Percentiles rank a stretch among this genome's conserved stretches.
phyloP scores from a whole-genome alignment of 1,140 invertebrate genomes.

The Pseudomyrmex pallidus region DNA sequence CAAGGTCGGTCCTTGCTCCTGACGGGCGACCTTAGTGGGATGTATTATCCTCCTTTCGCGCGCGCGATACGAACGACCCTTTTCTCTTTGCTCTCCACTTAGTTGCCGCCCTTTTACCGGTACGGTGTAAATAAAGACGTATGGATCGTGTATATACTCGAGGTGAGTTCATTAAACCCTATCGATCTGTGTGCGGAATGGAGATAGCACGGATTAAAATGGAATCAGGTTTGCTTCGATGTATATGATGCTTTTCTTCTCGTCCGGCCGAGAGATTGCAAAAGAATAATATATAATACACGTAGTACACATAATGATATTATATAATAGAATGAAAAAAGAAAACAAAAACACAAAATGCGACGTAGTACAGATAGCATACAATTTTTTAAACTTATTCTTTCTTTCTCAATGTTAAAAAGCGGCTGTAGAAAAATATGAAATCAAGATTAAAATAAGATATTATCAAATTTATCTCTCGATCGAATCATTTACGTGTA shows the following conservation, averaged over 20 bases:
- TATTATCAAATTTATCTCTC: neutral
- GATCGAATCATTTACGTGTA: neutral
- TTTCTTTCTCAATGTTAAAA: neutral
- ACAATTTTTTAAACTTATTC: neutral
- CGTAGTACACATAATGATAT: neutral
- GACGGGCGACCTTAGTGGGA: conserved; percentile 75
- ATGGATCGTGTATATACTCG: neutral
- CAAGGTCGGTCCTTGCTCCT: conserved; percentile 84
- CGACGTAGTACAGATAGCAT: too few relatives aligned
- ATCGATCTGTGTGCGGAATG: conserved; percentile 45
- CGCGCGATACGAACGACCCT: conserved; percentile 58
- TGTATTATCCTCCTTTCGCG: conserved; percentile 54
- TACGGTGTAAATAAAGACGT: conserved; percentile 63
- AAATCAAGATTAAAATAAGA: too few relatives aligned
- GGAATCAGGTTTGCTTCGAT: conserved; percentile 26
- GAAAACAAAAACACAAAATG: too few relatives aligned
- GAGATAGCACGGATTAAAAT: conserved; percentile 40
- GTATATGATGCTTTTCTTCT: conserved; percentile 1
- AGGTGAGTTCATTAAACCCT: conserved; percentile 55
- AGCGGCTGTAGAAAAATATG: too few relatives aligned
- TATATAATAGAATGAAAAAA: too few relatives aligned
- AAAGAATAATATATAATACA: neutral
- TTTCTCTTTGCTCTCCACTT: conserved; percentile 19
- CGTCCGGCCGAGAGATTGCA: neutral
- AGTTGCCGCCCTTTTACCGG: conserved; percentile 21